Conservation (phyloP, 2,113 vertebrate species). For the Pterocles burchelli region DNA sequence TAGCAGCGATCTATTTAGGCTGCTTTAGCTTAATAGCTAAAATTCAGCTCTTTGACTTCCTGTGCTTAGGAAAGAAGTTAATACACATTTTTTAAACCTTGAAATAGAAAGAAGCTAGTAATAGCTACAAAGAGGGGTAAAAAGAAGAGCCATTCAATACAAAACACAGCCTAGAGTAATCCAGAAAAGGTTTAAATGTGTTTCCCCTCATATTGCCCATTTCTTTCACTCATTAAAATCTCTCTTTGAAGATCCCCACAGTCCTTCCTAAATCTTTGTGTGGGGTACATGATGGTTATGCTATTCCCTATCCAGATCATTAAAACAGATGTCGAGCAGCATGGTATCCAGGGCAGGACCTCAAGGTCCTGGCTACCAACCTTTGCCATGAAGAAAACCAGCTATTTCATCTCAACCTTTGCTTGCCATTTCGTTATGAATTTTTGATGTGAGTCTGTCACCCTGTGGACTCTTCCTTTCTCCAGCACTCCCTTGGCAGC, state of each 20-base stretch:
- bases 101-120: slow-evolving; percentile 34
- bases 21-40: slow-evolving; percentile 57
- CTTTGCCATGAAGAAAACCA: not conserved
- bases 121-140: not conserved
- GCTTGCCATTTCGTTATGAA: not conserved
- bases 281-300: not conserved
- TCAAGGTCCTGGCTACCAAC: not conserved
- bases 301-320: not conserved
- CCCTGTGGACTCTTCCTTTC: not conserved
- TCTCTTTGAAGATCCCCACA: not conserved
- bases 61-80: slow-evolving; percentile 54
- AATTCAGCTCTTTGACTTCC: slow-evolving; percentile 55
- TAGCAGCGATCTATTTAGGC: slow-evolving; percentile 57
- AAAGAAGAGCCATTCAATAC: not conserved
- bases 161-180: slow-evolving; percentile 25
- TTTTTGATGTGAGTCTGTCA: not conserved
- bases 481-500: not conserved
- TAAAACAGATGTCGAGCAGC: not conserved
- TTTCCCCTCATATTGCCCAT: not conserved
- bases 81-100: slow-evolving; percentile 53
- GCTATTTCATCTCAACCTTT: not conserved
- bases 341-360: not conserved
- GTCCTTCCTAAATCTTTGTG: not conserved
- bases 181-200: not conserved
- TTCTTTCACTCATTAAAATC: not conserved